Conservation (phyloP, 2,797 vertebrate genomes). For the Chiroxiphia lanceolata region DNA sequence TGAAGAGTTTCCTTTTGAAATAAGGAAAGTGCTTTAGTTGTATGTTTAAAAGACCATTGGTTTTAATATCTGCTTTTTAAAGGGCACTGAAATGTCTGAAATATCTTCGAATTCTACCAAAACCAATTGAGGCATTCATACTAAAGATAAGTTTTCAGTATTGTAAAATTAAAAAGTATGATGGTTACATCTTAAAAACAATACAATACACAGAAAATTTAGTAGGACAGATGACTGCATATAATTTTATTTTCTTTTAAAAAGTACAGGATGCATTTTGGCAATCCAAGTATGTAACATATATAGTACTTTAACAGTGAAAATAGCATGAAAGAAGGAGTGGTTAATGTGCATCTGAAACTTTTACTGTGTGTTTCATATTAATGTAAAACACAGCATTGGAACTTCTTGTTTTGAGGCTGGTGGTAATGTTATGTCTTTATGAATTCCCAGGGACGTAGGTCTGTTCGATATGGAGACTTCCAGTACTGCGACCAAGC, state of each 20-base stretch:
- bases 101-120: not conserved
- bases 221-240: not conserved
- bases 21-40: not conserved
- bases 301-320: not conserved
- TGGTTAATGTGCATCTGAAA: not conserved
- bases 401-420: not conserved
- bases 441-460: constrained; percentile 84
- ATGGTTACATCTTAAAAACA: not conserved
- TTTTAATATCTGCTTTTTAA: not conserved
- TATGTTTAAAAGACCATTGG: not conserved
- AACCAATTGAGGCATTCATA: not conserved
- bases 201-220: not conserved
- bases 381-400: not conserved
- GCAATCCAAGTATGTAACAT: not conserved
- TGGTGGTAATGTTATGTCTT: not conserved
- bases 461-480: constrained; percentile 92
- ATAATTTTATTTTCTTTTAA: not conserved
- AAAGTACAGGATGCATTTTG: not conserved
- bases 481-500: constrained; percentile 95
- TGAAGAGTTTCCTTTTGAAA: not conserved
- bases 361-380: not conserved
- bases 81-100: not conserved
- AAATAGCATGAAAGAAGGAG: not conserved
- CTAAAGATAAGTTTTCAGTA: not conserved
- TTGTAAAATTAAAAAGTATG: not conserved